Evolutionary conservation across 1,140 invertebrate species (phyloP).

Genomic region (Brachystomella parvula): DNA sequence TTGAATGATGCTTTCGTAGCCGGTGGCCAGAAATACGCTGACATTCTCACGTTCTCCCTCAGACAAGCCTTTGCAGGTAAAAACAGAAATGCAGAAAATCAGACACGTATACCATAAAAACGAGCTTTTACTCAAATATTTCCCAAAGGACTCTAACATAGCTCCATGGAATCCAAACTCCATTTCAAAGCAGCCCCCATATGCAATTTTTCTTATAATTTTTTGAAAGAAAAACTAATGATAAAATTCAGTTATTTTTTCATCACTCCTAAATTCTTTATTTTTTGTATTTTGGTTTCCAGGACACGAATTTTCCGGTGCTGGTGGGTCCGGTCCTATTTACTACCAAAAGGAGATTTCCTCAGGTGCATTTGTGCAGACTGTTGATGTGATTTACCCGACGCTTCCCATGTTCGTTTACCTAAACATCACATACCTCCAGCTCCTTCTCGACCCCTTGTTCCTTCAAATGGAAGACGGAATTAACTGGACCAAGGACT

Average conservation of each 20-base stretch:
- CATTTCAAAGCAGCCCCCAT: too few species aligned
- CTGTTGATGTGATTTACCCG: constrained; percentile 33
- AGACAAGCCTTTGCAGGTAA: constrained; percentile 22
- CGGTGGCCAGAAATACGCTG: constrained; percentile 27
- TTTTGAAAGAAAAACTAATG: too few species aligned
- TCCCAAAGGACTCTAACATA: too few species aligned
- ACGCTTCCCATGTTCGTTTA: constrained; percentile 22
- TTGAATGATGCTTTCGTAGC: constrained; percentile 18
- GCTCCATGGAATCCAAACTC: too few species aligned
- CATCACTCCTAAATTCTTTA: too few species aligned
- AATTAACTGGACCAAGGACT: constrained; percentile 18
- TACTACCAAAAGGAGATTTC: constrained; percentile 32
- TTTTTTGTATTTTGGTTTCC: too few species aligned
- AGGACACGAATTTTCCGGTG: too few species aligned
- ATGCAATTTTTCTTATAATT: too few species aligned
- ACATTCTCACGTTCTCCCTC: constrained; percentile 30
- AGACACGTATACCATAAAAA: too few species aligned
- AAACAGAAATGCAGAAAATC: constrained; percentile 19
- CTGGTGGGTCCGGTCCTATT: constrained; percentile 12
- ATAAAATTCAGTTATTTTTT: too few species aligned
- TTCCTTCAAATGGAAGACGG: constrained; percentile 31
- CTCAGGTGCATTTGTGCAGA: constrained; percentile 22
- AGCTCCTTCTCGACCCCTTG: constrained; percentile 23
- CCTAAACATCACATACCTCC: constrained; percentile 19
- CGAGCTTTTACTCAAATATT: too few species aligned